Evolutionary conservation across 2,888 invertebrate genomes (phyloP).

Genomic region (Smittia sp.): DNA sequence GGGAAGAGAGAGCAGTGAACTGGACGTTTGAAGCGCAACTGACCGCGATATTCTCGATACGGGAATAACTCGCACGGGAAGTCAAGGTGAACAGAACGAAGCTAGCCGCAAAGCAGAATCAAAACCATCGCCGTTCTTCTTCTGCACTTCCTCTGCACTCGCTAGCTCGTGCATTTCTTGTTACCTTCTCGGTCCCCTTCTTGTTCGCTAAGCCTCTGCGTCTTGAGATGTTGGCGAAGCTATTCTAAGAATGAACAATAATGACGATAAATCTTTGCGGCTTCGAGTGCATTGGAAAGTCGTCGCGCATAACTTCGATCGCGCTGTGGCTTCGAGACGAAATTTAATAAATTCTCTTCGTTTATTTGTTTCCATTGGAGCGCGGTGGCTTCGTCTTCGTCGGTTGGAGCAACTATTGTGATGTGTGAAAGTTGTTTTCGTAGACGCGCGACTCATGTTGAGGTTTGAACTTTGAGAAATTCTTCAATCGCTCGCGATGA

Average conservation of each 20-base stretch:
- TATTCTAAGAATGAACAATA: slow-evolving; percentile 19
- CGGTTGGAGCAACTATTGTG: not conserved
- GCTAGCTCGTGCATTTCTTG: not conserved
- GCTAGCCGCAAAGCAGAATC: not conserved
- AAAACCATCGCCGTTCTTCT: not conserved
- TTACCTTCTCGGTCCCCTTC: not conserved
- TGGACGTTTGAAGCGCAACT: slow-evolving; percentile 2
- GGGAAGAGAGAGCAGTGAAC: not conserved
- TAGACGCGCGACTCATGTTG: too few relatives aligned
- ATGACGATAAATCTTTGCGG: slow-evolving; percentile 30
- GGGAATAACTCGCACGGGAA: too few relatives aligned
- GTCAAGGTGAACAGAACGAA: too few relatives aligned
- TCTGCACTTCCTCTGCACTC: slow-evolving; percentile 29
- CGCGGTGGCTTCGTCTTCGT: not conserved
- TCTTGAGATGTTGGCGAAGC: not conserved
- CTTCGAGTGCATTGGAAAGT: slow-evolving; percentile 22
- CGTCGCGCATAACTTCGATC: slow-evolving; percentile 26
- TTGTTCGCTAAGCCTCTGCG: not conserved
- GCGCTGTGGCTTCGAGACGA: not conserved
- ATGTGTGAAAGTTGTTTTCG: not conserved
- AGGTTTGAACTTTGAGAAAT: too few relatives aligned
- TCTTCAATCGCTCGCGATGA: too few relatives aligned
- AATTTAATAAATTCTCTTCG: not conserved
- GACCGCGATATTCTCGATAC: not conserved
- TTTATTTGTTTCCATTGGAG: not conserved